These are phyloP conservation scores for Hemaris fuciformis DNA, from an alignment of 2,888 invertebrate species.

Conservation along the genomic window DNA sequence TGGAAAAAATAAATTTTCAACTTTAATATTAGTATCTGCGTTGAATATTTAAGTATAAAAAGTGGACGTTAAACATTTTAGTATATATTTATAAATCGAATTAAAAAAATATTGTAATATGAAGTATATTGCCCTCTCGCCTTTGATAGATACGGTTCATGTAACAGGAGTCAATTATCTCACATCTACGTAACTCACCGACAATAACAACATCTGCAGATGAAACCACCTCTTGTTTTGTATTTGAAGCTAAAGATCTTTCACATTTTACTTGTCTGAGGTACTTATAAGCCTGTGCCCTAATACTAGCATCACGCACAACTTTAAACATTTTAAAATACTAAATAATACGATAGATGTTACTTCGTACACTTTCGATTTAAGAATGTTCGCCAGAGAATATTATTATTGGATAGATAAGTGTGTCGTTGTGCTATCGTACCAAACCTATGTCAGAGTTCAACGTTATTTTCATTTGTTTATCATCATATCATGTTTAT, in stretches of 20 bases:
- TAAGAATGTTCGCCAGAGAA: constrained; percentile 24
- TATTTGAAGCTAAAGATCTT: constrained; percentile 37
- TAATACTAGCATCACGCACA: constrained; percentile 48
- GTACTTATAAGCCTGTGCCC: constrained; percentile 48
- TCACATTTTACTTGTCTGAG: constrained; percentile 45
- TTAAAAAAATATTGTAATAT: no score
- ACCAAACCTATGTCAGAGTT: constrained; percentile 35
- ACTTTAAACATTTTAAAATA: constrained; percentile 61
- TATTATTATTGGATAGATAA: constrained; percentile 22
- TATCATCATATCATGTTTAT: constrained; percentile 32
- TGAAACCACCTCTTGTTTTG: constrained; percentile 54
- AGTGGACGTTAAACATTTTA: no score
- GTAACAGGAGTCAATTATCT: neutral
- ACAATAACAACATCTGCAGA: constrained; percentile 90
- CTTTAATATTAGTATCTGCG: no score
- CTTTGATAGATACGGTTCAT: neutral
- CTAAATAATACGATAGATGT: constrained; percentile 20
- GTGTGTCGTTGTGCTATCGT: constrained; percentile 18
- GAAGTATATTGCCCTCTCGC: neutral
- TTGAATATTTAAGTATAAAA: no score
- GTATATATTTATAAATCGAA: no score
- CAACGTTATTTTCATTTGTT: constrained; percentile 36
- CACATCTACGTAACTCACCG: constrained; percentile 71
- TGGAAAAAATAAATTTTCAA: no score
- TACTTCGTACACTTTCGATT: constrained; percentile 24